Percentiles rank a stretch among this genome's conserved stretches.
Evolutionary conservation across 2,113 vertebrate species (phyloP).

Genomic region (Tragelaphus imberbis): DNA sequence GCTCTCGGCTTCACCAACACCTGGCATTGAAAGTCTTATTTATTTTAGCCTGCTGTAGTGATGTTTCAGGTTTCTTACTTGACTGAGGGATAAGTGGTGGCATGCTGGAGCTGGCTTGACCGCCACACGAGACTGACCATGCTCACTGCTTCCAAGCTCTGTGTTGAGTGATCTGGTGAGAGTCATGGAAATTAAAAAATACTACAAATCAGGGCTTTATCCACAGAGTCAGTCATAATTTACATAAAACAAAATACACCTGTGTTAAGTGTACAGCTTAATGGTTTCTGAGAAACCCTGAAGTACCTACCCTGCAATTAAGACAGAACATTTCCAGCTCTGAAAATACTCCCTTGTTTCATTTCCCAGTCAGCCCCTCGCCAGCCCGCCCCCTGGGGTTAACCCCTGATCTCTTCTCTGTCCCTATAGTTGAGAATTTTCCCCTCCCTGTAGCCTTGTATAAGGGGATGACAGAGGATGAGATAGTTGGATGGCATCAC

Average conservation of each 20-base stretch:
- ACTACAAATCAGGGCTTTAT: neutral
- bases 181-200: neutral
- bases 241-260: neutral
- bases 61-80: neutral
- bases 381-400: neutral
- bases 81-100: neutral
- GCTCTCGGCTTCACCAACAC: neutral
- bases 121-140: accelerated
- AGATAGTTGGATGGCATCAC: neutral
- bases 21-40: accelerated
- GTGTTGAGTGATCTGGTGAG: too few relatives aligned
- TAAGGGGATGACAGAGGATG: neutral
- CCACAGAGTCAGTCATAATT: neutral
- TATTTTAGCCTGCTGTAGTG: too few relatives aligned
- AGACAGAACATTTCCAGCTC: neutral
- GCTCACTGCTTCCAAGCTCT: neutral
- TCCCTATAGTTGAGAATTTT: neutral
- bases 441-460: neutral
- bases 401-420: neutral
- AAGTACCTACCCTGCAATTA: neutral
- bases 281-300: neutral
- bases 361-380: neutral
- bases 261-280: neutral
- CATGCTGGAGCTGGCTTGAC: neutral
- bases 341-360: neutral